A percentile compares a stretch with the other conserved stretches of the same genome.
These are phyloP conservation scores for Cecropterus lyciades DNA, from an alignment of 1,140 invertebrate species.

Conservation along the genomic window DNA sequence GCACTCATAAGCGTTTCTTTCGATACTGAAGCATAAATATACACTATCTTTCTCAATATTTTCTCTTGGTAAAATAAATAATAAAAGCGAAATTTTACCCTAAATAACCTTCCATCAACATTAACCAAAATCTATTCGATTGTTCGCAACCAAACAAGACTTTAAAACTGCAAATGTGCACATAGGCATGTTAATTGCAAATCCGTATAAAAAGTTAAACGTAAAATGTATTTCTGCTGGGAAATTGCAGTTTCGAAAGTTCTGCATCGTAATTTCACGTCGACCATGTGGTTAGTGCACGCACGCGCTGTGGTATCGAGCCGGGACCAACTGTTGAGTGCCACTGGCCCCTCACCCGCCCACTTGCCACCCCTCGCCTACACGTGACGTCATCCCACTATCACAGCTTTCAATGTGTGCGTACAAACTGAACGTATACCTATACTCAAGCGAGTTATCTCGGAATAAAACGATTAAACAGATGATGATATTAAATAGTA, in stretches of 20 bases:
- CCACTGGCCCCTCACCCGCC: constrained; percentile 45
- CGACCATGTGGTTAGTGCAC: constrained; percentile 66
- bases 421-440: constrained; percentile 39
- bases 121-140: too few species aligned
- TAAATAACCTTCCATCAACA: too few species aligned
- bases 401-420: constrained; percentile 48
- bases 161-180: too few species aligned
- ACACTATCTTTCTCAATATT: too few species aligned
- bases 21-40: too few species aligned
- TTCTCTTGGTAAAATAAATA: too few species aligned
- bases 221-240: constrained; percentile 8
- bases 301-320: constrained; percentile 76
- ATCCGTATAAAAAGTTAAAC: constrained; percentile 2
- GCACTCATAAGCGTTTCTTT: too few species aligned
- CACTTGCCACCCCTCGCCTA: constrained; percentile 36
- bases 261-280: constrained; percentile 43
- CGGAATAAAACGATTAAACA: constrained; percentile 16
- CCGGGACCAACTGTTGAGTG: constrained; percentile 78
- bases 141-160: too few species aligned
- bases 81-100: too few species aligned
- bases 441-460: constrained; percentile 20
- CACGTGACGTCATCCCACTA: constrained; percentile 54
- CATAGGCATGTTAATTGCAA: too few species aligned
- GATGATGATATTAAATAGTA: not conserved
- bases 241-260: constrained; percentile 45